These are phyloP conservation scores for Diacarnus erythraeanus DNA, from an alignment of 37 sponge, comb jelly and placozoan species.

Conservation along the genomic window DNA sequence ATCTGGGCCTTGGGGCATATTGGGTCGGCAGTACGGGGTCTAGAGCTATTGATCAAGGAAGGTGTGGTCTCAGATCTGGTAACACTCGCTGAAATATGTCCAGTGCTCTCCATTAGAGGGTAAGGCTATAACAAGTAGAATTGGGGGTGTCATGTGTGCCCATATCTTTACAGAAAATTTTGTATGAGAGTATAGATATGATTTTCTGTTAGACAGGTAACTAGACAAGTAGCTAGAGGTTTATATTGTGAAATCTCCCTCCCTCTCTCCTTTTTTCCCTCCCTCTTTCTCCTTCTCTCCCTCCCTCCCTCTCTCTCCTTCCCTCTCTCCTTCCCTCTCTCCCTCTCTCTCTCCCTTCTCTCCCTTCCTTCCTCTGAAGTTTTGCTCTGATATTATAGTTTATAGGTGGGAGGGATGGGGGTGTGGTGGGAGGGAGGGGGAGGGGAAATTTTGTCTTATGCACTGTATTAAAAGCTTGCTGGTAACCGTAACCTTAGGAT, in stretches of 20 bases:
- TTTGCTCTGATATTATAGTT: too few relatives aligned
- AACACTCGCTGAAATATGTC: constrained; percentile 48
- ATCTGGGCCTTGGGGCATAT: constrained; percentile 92
- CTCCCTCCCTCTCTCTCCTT: neutral
- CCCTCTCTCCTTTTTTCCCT: neutral
- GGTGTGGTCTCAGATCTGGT: constrained; percentile 50
- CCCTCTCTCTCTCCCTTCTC: neutral
- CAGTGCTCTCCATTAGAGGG: constrained; percentile 75
- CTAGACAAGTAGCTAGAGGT: neutral
- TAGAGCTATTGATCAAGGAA: constrained; percentile 56
- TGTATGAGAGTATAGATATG: too few relatives aligned
- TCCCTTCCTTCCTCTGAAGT: neutral
- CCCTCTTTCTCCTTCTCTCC: constrained; percentile 6
- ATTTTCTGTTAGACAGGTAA: too few relatives aligned
- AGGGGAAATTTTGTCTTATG: too few relatives aligned
- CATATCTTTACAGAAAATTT: too few relatives aligned
- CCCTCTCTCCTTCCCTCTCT: neutral
- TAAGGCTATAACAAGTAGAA: constrained; percentile 26
- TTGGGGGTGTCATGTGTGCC: too few relatives aligned
- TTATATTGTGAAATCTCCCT: too few relatives aligned
- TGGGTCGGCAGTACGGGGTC: constrained; percentile 63
- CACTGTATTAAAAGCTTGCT: too few relatives aligned
- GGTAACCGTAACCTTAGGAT: too few relatives aligned
- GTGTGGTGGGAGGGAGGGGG: too few relatives aligned
- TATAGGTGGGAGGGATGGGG: too few relatives aligned